Conservation (phyloP, 2,113 vertebrate species). For the Apistogramma diplotaenia region DNA sequence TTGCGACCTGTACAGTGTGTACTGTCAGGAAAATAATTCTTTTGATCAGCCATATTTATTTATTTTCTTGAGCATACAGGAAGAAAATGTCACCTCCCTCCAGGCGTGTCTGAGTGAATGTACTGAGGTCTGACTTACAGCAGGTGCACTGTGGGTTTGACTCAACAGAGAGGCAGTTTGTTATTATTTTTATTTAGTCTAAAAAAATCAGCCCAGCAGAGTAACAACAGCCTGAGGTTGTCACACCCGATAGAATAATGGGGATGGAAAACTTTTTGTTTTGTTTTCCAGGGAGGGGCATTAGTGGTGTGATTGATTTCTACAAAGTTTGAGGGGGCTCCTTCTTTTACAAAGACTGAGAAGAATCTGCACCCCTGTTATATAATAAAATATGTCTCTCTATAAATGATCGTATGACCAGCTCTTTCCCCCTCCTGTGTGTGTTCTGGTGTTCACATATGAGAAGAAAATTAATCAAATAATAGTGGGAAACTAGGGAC, state of each 20-base stretch:
- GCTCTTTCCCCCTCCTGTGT: neutral
- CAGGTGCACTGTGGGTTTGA: constrained; percentile 55
- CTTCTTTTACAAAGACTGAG: neutral
- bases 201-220: constrained; percentile 34
- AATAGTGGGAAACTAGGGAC: neutral
- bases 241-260: neutral
- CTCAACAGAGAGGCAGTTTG: constrained; percentile 35
- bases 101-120: constrained; percentile 10
- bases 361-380: neutral
- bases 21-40: neutral
- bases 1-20: no score
- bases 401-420: neutral
- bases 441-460: neutral
- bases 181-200: constrained; percentile 32
- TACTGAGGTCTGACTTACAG: constrained; percentile 33
- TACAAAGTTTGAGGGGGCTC: neutral
- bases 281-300: constrained; percentile 11
- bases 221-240: constrained; percentile 48
- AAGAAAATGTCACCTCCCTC: constrained; percentile 4
- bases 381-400: neutral
- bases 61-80: neutral
- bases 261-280: constrained; percentile 31
- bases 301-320: constrained; percentile 35
- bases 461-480: neutral
- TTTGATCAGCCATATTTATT: neutral